Evolutionary conservation across 30 jellyfish, hydroid and myxozoan genomes (phyloP), one percentile per base, ranked within the genome.

Genomic region (Cassiopea xamachana): DNA sequence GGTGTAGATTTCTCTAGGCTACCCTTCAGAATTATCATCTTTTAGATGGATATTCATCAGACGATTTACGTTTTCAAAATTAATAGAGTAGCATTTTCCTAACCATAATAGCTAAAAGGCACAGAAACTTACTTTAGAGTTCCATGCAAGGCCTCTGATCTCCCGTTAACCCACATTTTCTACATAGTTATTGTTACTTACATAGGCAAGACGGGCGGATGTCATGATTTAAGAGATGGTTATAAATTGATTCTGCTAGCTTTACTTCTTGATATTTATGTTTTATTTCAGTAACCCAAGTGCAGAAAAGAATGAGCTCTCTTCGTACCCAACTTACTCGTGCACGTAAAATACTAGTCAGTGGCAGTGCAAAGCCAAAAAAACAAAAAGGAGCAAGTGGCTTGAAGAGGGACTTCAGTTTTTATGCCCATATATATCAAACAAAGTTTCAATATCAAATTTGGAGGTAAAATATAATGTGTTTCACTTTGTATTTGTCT

Each of bases 281-380:
- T 17, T 43, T 78, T 78, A 46, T 44, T 51, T 51, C 87, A 78
- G 87, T n/a, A 17, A n/a, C 49, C 60, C 75, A 78, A 78, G 87
- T 78, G 75, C 75, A 78, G 61, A 78, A 78, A 43, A 48, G 87
- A 50, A 78, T 78, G 44, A 47, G 49, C 45, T 78, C 87, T 4
- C 73, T 78, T n/a, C 76, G 87, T 46, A 78, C 87, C 73, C 87
- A 78, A 55, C 60, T 46, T 45, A 50, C 74, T 46, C 87, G 87
- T 50, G 73, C 87, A 78, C 76, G 87, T 47, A 78, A 78, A 78
- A 17, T 45, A 50, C 75, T 69, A 78, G 46, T 12, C n/a, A 78
- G 87, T 78, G 87, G 87, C 49, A 78, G 87, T 51, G 87, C 75
- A 45, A 78, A 50, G 60, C 75, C 87, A n/a, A 48, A 78, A 50